Evolutionary conservation across 2,888 invertebrate genomes (phyloP).

Genomic region (Lasioglossum oenotherae): DNA sequence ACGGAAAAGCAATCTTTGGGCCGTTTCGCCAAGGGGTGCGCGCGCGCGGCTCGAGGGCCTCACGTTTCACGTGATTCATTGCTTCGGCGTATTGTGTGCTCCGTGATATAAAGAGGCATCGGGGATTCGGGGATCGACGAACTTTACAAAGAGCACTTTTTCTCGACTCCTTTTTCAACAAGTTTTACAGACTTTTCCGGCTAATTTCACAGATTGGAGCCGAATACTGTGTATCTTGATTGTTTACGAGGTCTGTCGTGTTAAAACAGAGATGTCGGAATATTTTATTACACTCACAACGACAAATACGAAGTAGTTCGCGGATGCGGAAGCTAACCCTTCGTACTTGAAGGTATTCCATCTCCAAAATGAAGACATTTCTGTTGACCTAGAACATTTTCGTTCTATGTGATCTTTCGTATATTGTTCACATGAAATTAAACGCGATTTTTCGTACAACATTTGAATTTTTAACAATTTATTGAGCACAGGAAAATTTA

Average conservation of each 20-base stretch:
- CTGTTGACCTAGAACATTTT: no score
- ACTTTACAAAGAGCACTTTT: neutral
- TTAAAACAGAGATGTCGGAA: no score
- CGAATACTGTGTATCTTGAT: neutral
- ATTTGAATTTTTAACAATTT: no score
- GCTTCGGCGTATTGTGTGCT: neutral
- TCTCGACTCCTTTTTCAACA: neutral
- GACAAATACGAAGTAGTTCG: no score
- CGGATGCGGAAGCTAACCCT: no score
- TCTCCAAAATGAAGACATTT: no score
- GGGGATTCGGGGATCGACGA: neutral
- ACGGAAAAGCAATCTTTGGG: constrained; percentile 8
- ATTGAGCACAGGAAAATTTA: no score
- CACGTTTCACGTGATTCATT: neutral
- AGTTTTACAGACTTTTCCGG: neutral
- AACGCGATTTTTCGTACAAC: no score
- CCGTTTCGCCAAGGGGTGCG: neutral
- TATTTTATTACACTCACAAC: no score
- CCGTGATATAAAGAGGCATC: neutral
- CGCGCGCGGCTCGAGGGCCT: neutral
- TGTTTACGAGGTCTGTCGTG: neutral
- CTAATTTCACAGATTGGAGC: neutral
- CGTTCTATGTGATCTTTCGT: no score
- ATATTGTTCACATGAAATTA: no score
- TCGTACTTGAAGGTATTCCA: no score